Conservation (phyloP, 2,888 invertebrate genomes). For the Elegia similella region DNA sequence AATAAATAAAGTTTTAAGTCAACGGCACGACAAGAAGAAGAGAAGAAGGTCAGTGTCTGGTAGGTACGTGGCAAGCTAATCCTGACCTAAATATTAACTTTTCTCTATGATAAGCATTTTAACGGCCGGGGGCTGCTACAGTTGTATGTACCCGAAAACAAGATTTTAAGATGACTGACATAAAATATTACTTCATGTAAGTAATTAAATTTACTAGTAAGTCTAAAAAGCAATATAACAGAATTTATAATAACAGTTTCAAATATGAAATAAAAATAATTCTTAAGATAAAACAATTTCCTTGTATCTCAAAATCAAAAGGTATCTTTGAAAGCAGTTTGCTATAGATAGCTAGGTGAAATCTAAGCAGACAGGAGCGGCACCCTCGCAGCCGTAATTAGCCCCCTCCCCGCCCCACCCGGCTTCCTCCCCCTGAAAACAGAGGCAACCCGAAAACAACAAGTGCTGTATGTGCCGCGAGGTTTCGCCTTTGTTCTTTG, state of each 20-base stretch:
- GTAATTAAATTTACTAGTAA: too few species aligned
- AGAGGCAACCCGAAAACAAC: conserved; percentile 56
- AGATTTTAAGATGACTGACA: too few species aligned
- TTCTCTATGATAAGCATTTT: too few species aligned
- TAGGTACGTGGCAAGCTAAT: too few species aligned
- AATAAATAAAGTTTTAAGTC: too few species aligned
- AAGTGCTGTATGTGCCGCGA: conserved; percentile 24
- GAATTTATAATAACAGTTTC: neutral
- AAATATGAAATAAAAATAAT: neutral
- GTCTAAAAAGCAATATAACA: neutral
- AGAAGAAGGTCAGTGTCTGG: too few species aligned
- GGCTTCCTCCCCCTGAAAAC: conserved; percentile 45
- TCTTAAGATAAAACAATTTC: conserved; percentile 3
- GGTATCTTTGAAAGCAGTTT: conserved; percentile 18
- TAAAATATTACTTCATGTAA: too few species aligned
- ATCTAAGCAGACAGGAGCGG: conserved; percentile 44
- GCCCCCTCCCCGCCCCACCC: conserved; percentile 30
- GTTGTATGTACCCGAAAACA: neutral
- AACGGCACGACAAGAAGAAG: too few species aligned
- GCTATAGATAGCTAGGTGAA: conserved; percentile 24
- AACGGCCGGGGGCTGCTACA: too few species aligned
- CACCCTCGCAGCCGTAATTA: conserved; percentile 47
- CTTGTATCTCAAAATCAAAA: conserved; percentile 4
- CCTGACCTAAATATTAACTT: too few species aligned
- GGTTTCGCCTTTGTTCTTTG: conserved; percentile 16